Evolutionary conservation across 2,113 vertebrate species (phyloP).

Genomic region (Calyptomena viridis): DNA sequence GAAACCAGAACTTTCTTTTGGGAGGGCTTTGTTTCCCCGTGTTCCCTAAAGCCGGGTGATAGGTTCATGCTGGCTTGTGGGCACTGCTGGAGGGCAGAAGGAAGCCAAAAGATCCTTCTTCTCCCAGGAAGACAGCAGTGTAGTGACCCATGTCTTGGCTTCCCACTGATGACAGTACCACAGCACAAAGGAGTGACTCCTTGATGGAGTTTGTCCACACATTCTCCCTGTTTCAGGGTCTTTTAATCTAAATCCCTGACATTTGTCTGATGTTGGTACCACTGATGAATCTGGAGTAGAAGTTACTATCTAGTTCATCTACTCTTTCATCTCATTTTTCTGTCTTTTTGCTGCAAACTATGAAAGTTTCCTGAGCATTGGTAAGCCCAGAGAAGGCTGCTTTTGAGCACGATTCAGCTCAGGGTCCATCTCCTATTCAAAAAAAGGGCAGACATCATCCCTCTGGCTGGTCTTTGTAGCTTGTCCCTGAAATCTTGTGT

Average conservation of each 20-base stretch:
- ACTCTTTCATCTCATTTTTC: neutral
- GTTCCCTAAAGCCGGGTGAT: neutral
- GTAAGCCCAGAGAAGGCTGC: neutral
- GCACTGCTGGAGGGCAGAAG: neutral
- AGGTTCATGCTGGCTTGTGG: neutral
- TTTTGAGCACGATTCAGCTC: neutral
- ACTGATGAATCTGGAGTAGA: neutral
- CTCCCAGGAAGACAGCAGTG: neutral
- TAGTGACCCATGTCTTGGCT: neutral
- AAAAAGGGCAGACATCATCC: neutral
- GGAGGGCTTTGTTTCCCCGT: neutral
- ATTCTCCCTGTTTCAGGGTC: neutral
- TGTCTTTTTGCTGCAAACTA: neutral
- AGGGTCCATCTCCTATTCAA: neutral
- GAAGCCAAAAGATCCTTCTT: neutral
- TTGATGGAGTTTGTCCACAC: neutral
- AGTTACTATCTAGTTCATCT: neutral
- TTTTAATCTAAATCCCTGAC: neutral
- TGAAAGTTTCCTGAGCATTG: neutral
- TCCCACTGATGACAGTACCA: rapidly evolving
- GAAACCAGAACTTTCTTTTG: neutral
- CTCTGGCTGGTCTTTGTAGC: neutral
- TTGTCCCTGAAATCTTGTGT: neutral
- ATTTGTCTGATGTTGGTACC: neutral
- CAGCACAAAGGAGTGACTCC: rapidly evolving